Evolutionary conservation across 2,888 invertebrate species (phyloP), one percentile per base, ranked within the genome.

Genomic region (Polia nebulosa): DNA sequence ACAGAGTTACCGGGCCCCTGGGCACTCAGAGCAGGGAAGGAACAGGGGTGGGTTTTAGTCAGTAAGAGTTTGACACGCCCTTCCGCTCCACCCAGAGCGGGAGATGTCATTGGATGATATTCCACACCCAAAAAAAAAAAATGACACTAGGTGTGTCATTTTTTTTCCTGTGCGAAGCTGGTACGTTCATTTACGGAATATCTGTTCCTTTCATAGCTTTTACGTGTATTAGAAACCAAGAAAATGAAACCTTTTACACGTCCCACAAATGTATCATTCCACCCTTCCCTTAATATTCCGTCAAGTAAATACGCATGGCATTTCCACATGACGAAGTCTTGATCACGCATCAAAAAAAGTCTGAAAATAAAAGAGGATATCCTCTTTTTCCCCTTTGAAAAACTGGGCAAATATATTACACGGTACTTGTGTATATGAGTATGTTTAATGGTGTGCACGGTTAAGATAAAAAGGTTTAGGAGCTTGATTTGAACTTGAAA

Each of bases 341-440:
- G 47, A 69, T 76, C 77, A 58, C 51, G 29, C 78, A 77, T 32
- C 78, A 72, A 32, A 45, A 44, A 58, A 44, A 6, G 32, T 17
- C 25, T 11, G 47, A 36, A 76, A 55, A 70, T 45, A 59, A 55
- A 59, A 36, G 20, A 41, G 27, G 25, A 29, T 36, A 29, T 76
- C 29, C 36, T 51, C 9, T 25, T 13, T 29, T 65, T 17, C 11
- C 27, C 11, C 20, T 29, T 76, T 56, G 51, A 25, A 36, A 52
- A 51, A 36, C 52, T 39, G 20, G 20, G 20, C 66, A 39, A 65
- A 51, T 76, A 25, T 68, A 67, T 55, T 41, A 17, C 20, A 25
- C 4, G 36, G 45, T 47, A 65, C 53, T 32, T 47, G 32, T 47
- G 8, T 20, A n/a, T 17, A 3, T 71, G 36, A 45, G 47, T 74